Evolutionary conservation across 2,113 vertebrate species (phyloP).

Genomic region (Chlamydotis undulata): DNA sequence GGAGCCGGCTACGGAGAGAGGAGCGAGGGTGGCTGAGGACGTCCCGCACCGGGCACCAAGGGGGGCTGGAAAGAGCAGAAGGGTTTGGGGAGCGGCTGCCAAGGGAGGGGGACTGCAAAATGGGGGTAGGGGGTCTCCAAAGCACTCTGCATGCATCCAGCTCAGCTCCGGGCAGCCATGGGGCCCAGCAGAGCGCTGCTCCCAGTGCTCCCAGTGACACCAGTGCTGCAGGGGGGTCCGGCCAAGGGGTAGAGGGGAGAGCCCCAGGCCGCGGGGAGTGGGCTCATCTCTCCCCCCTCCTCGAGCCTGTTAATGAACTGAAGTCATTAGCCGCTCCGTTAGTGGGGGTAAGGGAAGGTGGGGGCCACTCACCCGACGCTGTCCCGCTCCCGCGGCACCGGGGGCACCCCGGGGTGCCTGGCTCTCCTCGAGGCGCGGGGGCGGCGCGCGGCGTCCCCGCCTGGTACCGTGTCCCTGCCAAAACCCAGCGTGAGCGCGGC

Average conservation of each 20-base stretch:
- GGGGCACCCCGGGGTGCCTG: background rate
- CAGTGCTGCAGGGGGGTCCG: background rate
- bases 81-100: no score
- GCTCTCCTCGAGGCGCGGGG: background rate
- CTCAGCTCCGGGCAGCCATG: background rate
- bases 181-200: background rate
- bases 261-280: background rate
- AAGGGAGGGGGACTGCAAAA: background rate
- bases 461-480: slow-evolving; percentile 60
- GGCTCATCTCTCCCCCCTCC: background rate
- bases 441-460: rapidly evolving
- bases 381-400: background rate
- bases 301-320: background rate
- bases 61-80: background rate
- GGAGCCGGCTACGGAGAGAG: background rate
- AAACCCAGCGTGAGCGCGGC: rapidly evolving
- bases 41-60: rapidly evolving
- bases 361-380: background rate
- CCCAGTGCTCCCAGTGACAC: background rate
- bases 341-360: background rate
- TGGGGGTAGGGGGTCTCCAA: no score
- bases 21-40: rapidly evolving
- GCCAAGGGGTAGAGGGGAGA: no score
- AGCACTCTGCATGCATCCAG: background rate
- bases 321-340: background rate